These are phyloP conservation scores for Hoplodrina blanda DNA, from an alignment of 2,888 invertebrate species.

Conservation along the genomic window DNA sequence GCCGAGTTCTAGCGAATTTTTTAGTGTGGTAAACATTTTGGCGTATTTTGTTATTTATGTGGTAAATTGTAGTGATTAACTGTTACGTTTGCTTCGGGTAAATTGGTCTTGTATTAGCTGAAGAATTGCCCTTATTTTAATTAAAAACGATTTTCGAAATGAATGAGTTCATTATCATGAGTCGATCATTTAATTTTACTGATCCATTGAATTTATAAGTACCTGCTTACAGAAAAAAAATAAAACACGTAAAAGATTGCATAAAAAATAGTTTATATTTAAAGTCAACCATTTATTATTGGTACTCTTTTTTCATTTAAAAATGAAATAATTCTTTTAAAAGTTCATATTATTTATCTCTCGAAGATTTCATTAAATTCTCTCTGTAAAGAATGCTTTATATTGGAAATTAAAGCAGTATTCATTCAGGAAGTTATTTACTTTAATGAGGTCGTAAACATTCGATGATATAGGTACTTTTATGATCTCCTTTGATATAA, in stretches of 20 bases:
- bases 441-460: conserved; percentile 7
- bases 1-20: conserved; percentile 86
- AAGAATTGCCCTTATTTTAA: conserved; percentile 61
- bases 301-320: neutral
- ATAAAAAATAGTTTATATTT: neutral
- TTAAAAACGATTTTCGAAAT: neutral
- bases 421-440: conserved; percentile 18
- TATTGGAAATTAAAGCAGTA: conserved; percentile 3
- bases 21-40: conserved; percentile 86
- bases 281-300: neutral
- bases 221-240: neutral
- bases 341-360: conserved; percentile 9
- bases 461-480: conserved; percentile 6
- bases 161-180: neutral
- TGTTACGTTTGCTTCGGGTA: conserved; percentile 86
- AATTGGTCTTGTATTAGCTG: conserved; percentile 66
- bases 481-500: conserved; percentile 2
- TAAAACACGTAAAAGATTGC: neutral
- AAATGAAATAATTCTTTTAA: neutral
- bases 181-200: neutral
- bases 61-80: conserved; percentile 79
- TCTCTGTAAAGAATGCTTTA: conserved; percentile 8
- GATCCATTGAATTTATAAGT: neutral
- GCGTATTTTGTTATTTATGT: conserved; percentile 84
- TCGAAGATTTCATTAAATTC: neutral